Evolutionary conservation across 2,888 invertebrate species (phyloP), one percentile per base, ranked within the genome.

Genomic region (Aphodius granarius): DNA sequence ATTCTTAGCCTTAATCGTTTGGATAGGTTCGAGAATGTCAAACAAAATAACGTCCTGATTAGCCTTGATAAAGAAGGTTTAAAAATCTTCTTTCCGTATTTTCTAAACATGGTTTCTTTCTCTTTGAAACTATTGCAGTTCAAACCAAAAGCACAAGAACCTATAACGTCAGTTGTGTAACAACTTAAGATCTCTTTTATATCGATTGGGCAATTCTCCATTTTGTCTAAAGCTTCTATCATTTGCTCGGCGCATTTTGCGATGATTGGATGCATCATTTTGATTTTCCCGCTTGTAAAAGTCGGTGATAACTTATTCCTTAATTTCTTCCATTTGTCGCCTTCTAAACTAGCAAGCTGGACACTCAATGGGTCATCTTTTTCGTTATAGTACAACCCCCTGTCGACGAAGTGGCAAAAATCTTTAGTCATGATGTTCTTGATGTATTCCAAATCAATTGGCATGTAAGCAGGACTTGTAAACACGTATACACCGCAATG

Each of bases 161-260:
- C 89, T 19, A 91, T 90, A 3, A 91, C 89, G 80, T 91, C 91
- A 85, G 90, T 89, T 0, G 90, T 88, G 79, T 89, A 91, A 77
- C 88, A 88, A 4, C 89, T 89, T 76, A 88, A 88, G 73, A 89
- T 85, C 63, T 90, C 88, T 1, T 89, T 82, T 2, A 79, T 74
- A 22, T 81, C 79, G 9, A 79, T 9, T 0, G 75, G 13, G 3
- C 73, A 23, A 0, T 77, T 22, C 3, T 66, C 20, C 17, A 23
- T 13, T 18, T 75, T 43, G 4, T 73, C 66, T 13, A 81, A 73
- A 18, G 72, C 20, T 13, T 76, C 18, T 16, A 75, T 19, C 74
- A 81, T 74, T 19, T 66, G 72, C 0, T 19, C 18, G 0, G 78
- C 62, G 22, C 79, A 78, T 17, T 77, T 66, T 19, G 75, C 6